phyloP scores from a whole-genome alignment of 2,797 vertebrate species.

The Sebastes itinus region DNA sequence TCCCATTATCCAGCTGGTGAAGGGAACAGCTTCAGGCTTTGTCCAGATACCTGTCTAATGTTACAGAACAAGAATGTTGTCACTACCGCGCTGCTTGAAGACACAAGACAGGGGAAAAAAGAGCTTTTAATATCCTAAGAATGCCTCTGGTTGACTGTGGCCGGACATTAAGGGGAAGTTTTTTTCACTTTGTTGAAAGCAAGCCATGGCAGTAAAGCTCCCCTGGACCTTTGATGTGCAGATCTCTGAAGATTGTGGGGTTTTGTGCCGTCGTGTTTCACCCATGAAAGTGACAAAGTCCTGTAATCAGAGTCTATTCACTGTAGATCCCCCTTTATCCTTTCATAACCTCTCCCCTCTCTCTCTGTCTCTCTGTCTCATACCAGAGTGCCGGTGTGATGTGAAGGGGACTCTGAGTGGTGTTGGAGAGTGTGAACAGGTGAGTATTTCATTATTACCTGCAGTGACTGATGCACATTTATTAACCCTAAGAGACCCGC shows the following conservation, averaged over 20 bases:
- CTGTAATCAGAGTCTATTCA: slow-evolving; percentile 80
- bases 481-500: neutral
- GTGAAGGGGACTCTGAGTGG: slow-evolving; percentile 90
- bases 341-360: slow-evolving; percentile 21
- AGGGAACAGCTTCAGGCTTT: slow-evolving; percentile 31
- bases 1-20: slow-evolving; percentile 12
- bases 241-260: slow-evolving; percentile 45
- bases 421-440: slow-evolving; percentile 90
- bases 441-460: slow-evolving; percentile 66
- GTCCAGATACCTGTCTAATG: slow-evolving; percentile 62
- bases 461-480: neutral
- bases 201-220: slow-evolving; percentile 27
- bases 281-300: slow-evolving; percentile 62
- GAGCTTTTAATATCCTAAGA: slow-evolving; percentile 73
- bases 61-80: slow-evolving; percentile 75
- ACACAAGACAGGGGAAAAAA: slow-evolving; percentile 34
- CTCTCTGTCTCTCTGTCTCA: slow-evolving; percentile 6
- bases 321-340: slow-evolving; percentile 11
- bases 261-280: slow-evolving; percentile 57
- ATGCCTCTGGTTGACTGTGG: slow-evolving; percentile 56
- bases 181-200: slow-evolving; percentile 38
- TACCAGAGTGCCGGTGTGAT: slow-evolving; percentile 90
- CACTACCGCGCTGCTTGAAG: slow-evolving; percentile 34
- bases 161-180: slow-evolving; percentile 42
- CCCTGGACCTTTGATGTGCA: slow-evolving; percentile 62